Conservation (phyloP, 2,888 invertebrate genomes). For the Steinernema hermaphroditum region DNA sequence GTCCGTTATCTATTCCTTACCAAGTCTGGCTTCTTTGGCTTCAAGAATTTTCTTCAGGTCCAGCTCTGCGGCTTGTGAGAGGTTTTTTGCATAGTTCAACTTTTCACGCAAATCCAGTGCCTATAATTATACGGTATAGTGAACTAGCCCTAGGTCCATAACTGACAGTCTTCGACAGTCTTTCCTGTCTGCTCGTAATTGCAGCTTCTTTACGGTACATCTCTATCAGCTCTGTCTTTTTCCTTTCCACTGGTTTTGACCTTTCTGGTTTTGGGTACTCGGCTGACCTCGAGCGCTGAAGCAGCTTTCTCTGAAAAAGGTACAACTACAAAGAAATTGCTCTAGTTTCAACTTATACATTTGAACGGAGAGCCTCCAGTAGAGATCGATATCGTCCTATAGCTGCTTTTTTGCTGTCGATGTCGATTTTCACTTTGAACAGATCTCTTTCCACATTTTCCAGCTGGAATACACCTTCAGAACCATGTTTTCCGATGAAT, state of each 20-base stretch:
- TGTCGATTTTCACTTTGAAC: neutral
- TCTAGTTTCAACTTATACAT: neutral
- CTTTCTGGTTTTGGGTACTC: neutral
- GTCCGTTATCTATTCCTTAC: too few relatives aligned
- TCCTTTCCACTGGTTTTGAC: slow-evolving; percentile 3
- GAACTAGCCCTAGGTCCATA: neutral
- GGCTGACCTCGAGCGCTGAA: neutral
- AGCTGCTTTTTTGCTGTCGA: neutral
- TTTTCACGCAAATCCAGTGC: neutral
- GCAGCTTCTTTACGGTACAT: slow-evolving; percentile 21
- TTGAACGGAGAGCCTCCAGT: neutral
- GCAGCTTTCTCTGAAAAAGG: neutral
- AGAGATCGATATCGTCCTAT: neutral
- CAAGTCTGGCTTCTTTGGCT: neutral
- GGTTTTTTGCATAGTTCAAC: neutral
- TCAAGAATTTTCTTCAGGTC: neutral
- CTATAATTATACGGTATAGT: neutral
- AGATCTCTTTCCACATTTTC: neutral
- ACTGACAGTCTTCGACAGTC: neutral
- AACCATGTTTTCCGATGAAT: too few relatives aligned
- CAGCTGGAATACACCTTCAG: neutral
- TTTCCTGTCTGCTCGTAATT: neutral
- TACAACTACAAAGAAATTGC: neutral
- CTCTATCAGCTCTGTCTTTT: neutral
- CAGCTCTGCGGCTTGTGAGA: neutral